phyloP scores from a whole-genome alignment of 2,113 vertebrate species.

The Grammomys dolichurus region DNA sequence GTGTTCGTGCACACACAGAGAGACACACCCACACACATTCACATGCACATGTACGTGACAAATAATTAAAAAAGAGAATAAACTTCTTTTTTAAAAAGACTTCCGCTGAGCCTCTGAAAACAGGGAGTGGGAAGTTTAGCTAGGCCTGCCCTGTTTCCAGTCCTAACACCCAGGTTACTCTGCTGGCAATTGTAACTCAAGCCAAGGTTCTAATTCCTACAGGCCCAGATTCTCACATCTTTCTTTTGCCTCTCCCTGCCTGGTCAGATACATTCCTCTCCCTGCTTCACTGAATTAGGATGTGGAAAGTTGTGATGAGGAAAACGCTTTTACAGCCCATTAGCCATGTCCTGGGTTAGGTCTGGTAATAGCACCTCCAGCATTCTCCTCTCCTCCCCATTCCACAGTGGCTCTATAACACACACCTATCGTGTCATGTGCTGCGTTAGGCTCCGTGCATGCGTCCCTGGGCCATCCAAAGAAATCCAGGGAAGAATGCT shows the following conservation, averaged over 20 bases:
- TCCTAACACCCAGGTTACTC: neutral
- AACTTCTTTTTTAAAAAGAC: neutral
- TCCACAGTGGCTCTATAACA: no score
- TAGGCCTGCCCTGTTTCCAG: neutral
- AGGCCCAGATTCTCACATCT: neutral
- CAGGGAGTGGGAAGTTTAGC: neutral
- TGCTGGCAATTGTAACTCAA: neutral
- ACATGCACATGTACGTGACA: neutral
- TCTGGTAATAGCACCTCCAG: neutral
- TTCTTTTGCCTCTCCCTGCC: neutral
- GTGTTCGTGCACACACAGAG: neutral
- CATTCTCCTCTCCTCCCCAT: neutral
- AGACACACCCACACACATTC: neutral
- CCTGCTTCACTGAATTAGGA: neutral
- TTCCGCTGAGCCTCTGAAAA: neutral
- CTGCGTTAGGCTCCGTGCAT: neutral
- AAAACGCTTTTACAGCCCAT: neutral
- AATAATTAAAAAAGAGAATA: neutral
- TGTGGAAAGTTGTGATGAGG: neutral
- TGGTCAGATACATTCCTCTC: neutral
- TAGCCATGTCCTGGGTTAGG: neutral
- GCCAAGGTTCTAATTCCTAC: neutral
- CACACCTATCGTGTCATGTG: no score
- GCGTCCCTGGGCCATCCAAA: neutral
- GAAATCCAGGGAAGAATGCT: neutral